Evolutionary conservation across 1,140 invertebrate species (phyloP), one percentile per base, ranked within the genome.

Genomic region (Neelides sp.): DNA sequence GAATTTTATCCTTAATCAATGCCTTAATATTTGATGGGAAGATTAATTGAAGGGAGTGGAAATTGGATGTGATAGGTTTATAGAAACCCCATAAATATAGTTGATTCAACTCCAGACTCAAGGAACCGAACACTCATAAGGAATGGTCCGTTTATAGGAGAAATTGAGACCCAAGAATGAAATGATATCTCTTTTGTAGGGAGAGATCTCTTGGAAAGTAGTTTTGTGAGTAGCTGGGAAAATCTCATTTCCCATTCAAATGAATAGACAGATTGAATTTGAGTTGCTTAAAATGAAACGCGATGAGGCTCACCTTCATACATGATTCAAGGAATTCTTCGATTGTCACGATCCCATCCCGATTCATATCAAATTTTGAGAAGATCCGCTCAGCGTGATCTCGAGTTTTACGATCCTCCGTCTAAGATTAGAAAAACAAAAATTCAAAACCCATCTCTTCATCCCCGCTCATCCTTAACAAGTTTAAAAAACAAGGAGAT

Each of bases 301-400:
- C 39, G 17, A 55, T 32, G 7, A 32, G 26, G 65, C 68, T 68
- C 69, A 82, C 80, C 71, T 89, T 91, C 56, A 91, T 75, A 69
- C 90, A 95, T 57, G 87, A 89, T 71, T 94, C 89, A 65, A 94
- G 83, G 68, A 95, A 95, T 73, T 95, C 89, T 70, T 94, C 89
- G 69, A 92, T 87, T 52, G 90, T 92, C 65, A 94, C 91, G 47
- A 93, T 85, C 47, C 89, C 90, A 66, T 94, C 89, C 68, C 88
- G 81, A 72, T 94, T 93, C 51, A 90, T 72, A 66, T 94, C 91
- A 63, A 94, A 75, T 72, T 92, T 92, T 67, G 83, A 78, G 71
- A 88, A 88, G 36, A 87, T 83, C 58, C 80, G 72, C 64, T 88
- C 85, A 47, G 86, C 77, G 70, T 80, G 73, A 64, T 87, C 83